Base-by-base conservation (phyloP, 2,113 vertebrate genomes). In the Vulpes ferrilata region DNA sequence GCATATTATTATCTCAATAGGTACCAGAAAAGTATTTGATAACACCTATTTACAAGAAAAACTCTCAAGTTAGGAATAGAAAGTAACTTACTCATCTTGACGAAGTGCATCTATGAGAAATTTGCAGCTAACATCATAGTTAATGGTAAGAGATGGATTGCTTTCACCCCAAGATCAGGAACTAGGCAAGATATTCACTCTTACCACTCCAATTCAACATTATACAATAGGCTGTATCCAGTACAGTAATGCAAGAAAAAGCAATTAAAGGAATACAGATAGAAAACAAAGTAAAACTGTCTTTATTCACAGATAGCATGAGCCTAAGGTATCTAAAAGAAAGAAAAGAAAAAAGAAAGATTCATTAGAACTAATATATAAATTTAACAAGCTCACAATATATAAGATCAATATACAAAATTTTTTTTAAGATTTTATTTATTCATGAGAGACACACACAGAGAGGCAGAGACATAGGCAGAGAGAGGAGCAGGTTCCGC, bases 221-320 rank as follows among this genome's bases (percentile, higher is more conserved):
- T 15, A 22, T 20, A 32, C 12, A 82, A 48, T 55, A 83, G 48
- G 10, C 27, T 90, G 27, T 65, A 65, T 64, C 5, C 7, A 74
- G 43, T 90, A 32, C 48, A 82, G 15, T 53, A 65, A 83, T 38
- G 38, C 55, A 85, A 90, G 51, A 78, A 64, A 67, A 95, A 35
- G 32, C 23, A 25, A 79, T 57, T 86, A 51, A 67, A 91, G 16
- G 16, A 71, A 60, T 69, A 91, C 22, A 86, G 10, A 80, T 38
- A 35, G 80, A 82, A 81, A 94, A 87, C 35, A 48, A 90, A 59
- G 51, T 59, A 67, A 84, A 95, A 78, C 35, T 90, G 4, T 80
- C 71, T 80, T 86, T 79, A 79, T 30, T 69, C 13, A 71, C 7
- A 79, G 55, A 53, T 64, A 23, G 59, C 30, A 69, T 10, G 38